Conservation (phyloP, 2,888 invertebrate genomes). For the Conops quadrifasciatus region DNA sequence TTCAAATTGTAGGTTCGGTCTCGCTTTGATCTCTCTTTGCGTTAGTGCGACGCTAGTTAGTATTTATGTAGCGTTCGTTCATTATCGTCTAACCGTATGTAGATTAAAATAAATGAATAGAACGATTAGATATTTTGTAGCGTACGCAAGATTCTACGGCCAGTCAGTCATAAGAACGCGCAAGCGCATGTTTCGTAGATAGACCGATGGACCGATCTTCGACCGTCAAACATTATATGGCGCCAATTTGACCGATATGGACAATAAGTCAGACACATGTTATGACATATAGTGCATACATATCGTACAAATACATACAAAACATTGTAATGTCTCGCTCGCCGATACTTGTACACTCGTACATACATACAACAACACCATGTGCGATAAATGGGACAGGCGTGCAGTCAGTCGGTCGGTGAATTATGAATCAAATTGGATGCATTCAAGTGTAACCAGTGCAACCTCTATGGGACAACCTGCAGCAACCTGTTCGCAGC, state of each 20-base stretch:
- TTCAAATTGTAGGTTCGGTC: too few relatives aligned
- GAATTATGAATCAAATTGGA: constrained; percentile 12
- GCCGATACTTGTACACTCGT: background rate
- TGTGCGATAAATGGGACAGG: background rate
- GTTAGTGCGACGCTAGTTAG: too few relatives aligned
- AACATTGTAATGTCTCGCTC: background rate
- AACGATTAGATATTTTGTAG: too few relatives aligned
- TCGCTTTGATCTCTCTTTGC: too few relatives aligned
- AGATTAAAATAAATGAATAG: too few relatives aligned
- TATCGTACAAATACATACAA: background rate
- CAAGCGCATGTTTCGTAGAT: background rate
- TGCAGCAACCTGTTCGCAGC: background rate
- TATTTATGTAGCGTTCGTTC: too few relatives aligned
- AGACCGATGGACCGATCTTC: constrained; percentile 30
- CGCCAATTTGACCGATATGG: constrained; percentile 52
- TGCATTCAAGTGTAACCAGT: constrained; percentile 26
- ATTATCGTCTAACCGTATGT: too few relatives aligned
- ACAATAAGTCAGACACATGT: constrained; percentile 35
- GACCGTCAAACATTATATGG: constrained; percentile 48
- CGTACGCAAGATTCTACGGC: background rate
- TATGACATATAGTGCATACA: constrained; percentile 11
- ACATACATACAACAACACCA: background rate
- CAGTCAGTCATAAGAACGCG: constrained; percentile 7
- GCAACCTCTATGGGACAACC: background rate
- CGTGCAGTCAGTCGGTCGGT: constrained; percentile 9